Evolutionary conservation across 2,113 vertebrate species (phyloP).

Genomic region (Anthoscopus minutus): DNA sequence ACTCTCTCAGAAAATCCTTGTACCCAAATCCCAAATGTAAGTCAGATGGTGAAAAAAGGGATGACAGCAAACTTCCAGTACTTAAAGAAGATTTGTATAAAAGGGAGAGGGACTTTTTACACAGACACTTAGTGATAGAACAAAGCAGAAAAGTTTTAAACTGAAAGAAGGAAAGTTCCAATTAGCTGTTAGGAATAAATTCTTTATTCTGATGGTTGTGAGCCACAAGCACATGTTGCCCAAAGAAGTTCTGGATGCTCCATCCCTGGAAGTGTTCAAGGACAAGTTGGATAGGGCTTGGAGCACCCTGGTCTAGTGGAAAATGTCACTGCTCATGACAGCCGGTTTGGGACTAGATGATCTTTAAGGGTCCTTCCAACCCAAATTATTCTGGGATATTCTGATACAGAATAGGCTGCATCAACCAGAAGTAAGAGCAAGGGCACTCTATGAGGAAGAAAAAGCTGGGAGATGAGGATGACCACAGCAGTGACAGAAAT

Average conservation of each 20-base stretch:
- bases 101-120: background rate
- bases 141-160: background rate
- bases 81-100: background rate
- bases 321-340: background rate
- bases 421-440: background rate
- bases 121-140: background rate
- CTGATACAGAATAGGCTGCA: background rate
- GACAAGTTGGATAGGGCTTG: background rate
- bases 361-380: background rate
- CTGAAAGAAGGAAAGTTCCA: background rate
- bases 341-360: background rate
- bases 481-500: background rate
- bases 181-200: background rate
- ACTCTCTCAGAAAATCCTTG: background rate
- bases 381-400: background rate
- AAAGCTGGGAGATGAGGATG: background rate
- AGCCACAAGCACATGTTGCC: background rate
- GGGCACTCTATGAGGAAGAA: accelerated
- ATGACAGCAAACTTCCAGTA: background rate
- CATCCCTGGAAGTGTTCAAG: background rate
- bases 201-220: background rate
- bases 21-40: accelerated
- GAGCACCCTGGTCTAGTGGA: background rate
- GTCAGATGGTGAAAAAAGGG: background rate
- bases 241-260: background rate